Evolutionary conservation across 2,888 invertebrate species (phyloP).

Genomic region (Omphaloscelis lunosa): DNA sequence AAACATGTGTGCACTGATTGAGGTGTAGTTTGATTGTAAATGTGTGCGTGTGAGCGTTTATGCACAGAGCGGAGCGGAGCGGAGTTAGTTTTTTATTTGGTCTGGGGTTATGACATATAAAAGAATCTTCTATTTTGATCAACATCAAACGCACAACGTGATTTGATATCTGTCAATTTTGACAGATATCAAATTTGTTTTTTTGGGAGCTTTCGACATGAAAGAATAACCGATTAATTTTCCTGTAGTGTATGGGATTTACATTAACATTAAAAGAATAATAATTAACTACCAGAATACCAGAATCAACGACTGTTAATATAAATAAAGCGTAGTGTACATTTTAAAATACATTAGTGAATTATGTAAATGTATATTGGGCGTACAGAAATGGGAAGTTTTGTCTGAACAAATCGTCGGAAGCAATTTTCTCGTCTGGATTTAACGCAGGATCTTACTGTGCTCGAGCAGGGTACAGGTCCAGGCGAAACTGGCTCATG

Average conservation of each 20-base stretch:
- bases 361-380: conserved; percentile 61
- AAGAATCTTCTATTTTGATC: no score
- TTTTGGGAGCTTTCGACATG: no score
- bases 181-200: no score
- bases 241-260: no score
- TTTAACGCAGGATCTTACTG: conserved; percentile 81
- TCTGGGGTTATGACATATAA: neutral
- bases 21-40: no score
- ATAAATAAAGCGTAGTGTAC: conserved; percentile 35
- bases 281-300: neutral
- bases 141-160: no score
- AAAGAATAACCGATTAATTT: no score
- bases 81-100: no score
- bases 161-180: no score
- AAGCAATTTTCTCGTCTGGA: conserved; percentile 86
- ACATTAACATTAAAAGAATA: neutral
- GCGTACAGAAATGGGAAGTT: conserved; percentile 63
- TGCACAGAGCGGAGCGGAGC: no score
- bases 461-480: conserved; percentile 69
- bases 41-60: no score
- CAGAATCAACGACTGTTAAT: conserved; percentile 13
- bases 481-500: conserved; percentile 42
- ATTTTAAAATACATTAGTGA: conserved; percentile 61
- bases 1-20: no score
- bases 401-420: conserved; percentile 83